Evolutionary conservation across 2,113 vertebrate species (phyloP), one percentile per base, ranked within the genome.

Genomic region (cattle (Bos taurus)): DNA sequence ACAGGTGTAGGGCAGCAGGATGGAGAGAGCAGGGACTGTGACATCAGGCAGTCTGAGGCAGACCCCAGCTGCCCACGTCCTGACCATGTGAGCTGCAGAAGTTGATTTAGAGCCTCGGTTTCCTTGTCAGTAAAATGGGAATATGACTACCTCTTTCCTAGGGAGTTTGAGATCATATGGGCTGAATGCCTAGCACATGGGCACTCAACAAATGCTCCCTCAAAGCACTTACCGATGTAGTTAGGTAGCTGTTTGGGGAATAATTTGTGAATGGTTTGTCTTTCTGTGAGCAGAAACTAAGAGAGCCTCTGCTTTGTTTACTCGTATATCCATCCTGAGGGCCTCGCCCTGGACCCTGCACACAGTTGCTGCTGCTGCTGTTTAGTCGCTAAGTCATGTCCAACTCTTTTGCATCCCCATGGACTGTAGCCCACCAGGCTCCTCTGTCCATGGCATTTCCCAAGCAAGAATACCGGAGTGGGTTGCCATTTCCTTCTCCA

Each of bases 61-160:
- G 97, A 82, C 4, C 64, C 57, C 17, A 77, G 56, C 54, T 57
- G 46, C 30, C 54, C 14, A 94, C 36, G 80, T 94, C 67, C 82
- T 94, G 33, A 54, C 67, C 81, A 5, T 23, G 33, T 15, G 62
- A 94, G 50, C 57, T 67, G 30, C 13, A 94, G 64, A 60, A 82
- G 92, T 67, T 83, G 57, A 95, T 62, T 60, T 74, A 96, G 13
- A 62, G 81, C 83, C 48, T 93, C 48, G 21, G 78, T 93, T 90
- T 96, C 62, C 74, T 86, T 54, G 86, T 33, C 96, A 80, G 77
- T 87, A 88, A 95, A 97, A 87, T 86, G 50, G 89, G 43, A 40
- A 59, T 56, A 40, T 48, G 28, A 26, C 50, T 54, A 52, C 10
- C 36, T 91, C n/a, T 93, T 88, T 89, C 48, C 60, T 19, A 77